A percentile compares a stretch with the other conserved stretches of the same genome.
phyloP scores from a whole-genome alignment of 2,797 vertebrate species.

The Okamejei kenojei region DNA sequence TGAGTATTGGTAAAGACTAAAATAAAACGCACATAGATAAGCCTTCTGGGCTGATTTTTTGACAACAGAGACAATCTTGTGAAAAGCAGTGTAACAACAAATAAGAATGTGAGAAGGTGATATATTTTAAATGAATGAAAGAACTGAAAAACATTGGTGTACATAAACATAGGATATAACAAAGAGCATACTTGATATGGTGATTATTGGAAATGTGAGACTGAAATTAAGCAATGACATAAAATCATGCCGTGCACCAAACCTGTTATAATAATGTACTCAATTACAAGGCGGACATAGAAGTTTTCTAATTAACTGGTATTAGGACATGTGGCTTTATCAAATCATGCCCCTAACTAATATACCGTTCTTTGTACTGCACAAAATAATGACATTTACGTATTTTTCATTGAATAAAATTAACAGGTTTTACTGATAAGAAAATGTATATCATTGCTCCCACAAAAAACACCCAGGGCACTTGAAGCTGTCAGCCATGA shows the following conservation, averaged over 20 bases:
- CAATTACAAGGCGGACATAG: neutral
- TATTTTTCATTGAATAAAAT: neutral
- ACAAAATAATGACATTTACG: neutral
- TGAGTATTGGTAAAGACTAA: too few relatives aligned
- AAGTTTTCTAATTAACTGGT: neutral
- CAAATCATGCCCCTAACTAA: neutral
- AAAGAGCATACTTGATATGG: too few relatives aligned
- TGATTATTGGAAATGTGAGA: too few relatives aligned
- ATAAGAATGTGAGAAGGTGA: too few relatives aligned
- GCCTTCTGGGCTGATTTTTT: too few relatives aligned
- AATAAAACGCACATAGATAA: too few relatives aligned
- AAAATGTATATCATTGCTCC: neutral
- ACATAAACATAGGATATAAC: too few relatives aligned
- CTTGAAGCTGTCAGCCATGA: neutral
- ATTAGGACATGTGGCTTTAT: neutral
- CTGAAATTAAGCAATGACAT: neutral
- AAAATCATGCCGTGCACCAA: neutral
- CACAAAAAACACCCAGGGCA: neutral
- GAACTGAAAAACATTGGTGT: too few relatives aligned
- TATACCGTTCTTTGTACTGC: neutral
- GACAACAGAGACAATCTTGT: too few relatives aligned
- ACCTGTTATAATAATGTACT: neutral
- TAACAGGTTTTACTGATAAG: neutral
- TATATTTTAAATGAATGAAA: too few relatives aligned
- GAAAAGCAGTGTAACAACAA: too few relatives aligned